Percentiles rank a stretch among this genome's conserved stretches.
These are phyloP conservation scores for Microchrysa polita DNA, from an alignment of 2,888 invertebrate genomes.

Conservation along the genomic window DNA sequence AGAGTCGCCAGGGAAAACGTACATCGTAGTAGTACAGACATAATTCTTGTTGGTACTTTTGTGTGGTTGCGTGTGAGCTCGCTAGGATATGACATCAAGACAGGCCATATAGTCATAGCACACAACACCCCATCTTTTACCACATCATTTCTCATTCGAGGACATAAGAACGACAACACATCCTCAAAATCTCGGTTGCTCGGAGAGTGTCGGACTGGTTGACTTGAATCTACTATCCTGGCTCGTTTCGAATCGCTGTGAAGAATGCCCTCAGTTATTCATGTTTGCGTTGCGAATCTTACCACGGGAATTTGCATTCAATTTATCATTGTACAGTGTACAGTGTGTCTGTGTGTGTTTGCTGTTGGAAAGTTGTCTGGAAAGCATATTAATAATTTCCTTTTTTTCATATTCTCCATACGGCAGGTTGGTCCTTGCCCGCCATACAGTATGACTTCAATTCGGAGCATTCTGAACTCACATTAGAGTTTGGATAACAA, in stretches of 20 bases:
- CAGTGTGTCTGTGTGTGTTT: not conserved
- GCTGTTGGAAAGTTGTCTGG: not conserved
- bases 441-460: too few relatives aligned
- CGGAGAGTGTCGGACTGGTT: too few relatives aligned
- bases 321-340: constrained; percentile 18
- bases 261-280: constrained; percentile 4
- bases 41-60: constrained; percentile 12
- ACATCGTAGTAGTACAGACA: constrained; percentile 11
- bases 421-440: too few relatives aligned
- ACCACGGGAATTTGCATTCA: constrained; percentile 31
- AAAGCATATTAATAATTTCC: constrained; percentile 4
- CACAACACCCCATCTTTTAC: not conserved
- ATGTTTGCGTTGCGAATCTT: not conserved
- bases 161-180: too few relatives aligned
- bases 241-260: not conserved
- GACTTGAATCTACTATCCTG: too few relatives aligned
- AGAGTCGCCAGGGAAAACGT: constrained; percentile 30
- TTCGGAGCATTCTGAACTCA: too few relatives aligned
- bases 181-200: too few relatives aligned
- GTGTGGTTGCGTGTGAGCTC: not conserved
- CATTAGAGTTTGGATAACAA: too few relatives aligned
- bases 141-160: too few relatives aligned
- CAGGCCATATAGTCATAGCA: not conserved
- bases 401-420: not conserved
- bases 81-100: constrained; percentile 1